Conservation (phyloP, 2,797 vertebrate species). For the Lutjanus argentimaculatus region DNA sequence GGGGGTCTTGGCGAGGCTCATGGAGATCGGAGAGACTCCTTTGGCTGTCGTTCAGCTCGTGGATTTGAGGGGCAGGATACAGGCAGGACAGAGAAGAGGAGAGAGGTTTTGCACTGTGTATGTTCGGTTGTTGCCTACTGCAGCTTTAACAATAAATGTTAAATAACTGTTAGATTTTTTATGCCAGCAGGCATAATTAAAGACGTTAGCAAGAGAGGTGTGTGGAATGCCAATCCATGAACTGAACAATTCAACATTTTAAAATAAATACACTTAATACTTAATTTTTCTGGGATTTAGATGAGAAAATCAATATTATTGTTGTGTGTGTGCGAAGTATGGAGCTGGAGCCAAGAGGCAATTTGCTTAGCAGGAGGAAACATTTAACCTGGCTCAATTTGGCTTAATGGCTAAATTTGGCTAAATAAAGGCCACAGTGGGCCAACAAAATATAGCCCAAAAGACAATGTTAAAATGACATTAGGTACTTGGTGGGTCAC, state of each 20-base stretch:
- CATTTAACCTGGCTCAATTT: background rate
- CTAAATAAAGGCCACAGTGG: no score
- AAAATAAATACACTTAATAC: background rate
- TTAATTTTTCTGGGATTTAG: background rate
- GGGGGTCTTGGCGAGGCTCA: no score
- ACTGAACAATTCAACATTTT: background rate
- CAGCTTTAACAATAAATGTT: background rate
- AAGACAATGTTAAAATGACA: background rate
- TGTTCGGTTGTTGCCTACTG: no score
- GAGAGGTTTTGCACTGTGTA: no score
- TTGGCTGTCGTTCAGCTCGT: no score
- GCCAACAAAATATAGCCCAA: no score
- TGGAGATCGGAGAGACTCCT: no score
- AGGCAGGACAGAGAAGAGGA: no score
- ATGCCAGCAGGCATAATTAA: background rate
- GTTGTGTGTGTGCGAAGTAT: background rate
- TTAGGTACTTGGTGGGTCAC: no score
- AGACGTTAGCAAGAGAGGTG: background rate
- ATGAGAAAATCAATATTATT: slow-evolving; percentile 8
- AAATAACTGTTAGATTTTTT: background rate
- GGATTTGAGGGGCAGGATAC: no score
- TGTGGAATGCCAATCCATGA: background rate
- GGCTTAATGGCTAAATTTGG: no score
- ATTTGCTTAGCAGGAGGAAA: slow-evolving; percentile 9
- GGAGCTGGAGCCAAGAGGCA: background rate